Conservation (phyloP, 2,113 vertebrate species). For the Pterocles orientalis region DNA sequence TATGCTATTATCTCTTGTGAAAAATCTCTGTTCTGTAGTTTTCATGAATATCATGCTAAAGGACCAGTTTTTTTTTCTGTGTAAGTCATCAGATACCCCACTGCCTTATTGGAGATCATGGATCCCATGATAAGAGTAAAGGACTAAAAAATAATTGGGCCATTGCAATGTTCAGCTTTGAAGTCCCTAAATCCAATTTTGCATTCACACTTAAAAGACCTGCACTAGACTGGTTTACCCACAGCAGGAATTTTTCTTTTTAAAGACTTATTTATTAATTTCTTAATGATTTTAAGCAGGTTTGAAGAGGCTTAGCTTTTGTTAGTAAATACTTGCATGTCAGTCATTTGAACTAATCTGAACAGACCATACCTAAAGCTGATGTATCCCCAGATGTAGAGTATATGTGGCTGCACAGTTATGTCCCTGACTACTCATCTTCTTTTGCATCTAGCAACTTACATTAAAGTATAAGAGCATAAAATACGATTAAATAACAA, state of each 20-base stretch:
- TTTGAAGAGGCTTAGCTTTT: background rate
- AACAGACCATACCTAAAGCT: background rate
- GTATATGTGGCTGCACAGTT: background rate
- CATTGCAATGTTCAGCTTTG: background rate
- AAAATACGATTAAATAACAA: background rate
- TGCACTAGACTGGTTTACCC: background rate
- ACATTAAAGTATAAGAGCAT: background rate
- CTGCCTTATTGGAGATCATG: background rate
- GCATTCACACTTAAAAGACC: background rate
- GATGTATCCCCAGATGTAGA: background rate
- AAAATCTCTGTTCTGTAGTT: background rate
- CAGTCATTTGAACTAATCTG: background rate
- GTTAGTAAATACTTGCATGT: background rate
- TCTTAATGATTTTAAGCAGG: background rate
- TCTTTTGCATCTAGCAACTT: background rate
- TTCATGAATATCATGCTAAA: background rate
- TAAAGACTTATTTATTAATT: background rate
- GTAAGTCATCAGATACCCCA: background rate
- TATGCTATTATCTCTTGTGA: background rate
- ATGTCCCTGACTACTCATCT: background rate
- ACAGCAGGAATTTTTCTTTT: background rate
- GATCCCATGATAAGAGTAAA: background rate
- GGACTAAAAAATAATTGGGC: slow-evolving; percentile 11
- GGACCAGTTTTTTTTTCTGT: background rate
- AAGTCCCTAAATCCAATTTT: slow-evolving; percentile 39